Evolutionary conservation across 2,888 invertebrate genomes (phyloP), one percentile per base, ranked within the genome.

Genomic region (Zelleria hepariella): DNA sequence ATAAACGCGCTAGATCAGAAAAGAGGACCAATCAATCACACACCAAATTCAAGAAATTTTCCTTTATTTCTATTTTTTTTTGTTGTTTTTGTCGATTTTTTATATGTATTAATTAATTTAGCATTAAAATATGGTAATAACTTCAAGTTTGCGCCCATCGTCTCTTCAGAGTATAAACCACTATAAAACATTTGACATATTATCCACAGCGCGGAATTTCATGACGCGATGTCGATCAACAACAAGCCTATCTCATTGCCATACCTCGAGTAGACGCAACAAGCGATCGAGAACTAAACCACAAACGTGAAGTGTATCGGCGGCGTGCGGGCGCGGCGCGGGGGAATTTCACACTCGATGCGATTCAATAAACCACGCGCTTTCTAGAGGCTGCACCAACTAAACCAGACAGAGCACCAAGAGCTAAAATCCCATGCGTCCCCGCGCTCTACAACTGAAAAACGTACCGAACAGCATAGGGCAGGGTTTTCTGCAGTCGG

Each of bases 61-160:
- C 74, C 75, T 87, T 88, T 88, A 86, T 86, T 89, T 84, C 82
- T 80, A 81, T 87, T 86, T 85, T 86, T 85, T 86, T 85, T 85
- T 79, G 71, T 75, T 72, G 71, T 68, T 76, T 80, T 77, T 77
- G 69, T 77, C 73, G 71, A 69, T 77, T 83, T 81, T 78, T 78
- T 71, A 68, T 75, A 74, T 80, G 78, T 82, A 80, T 85, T 76
- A 69, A 78, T 86, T 84, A 86, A 84, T 89, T 90, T 90, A 89
- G 89, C 86, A 86, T 89, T 88, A 89, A 87, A 85, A 82, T 81
- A 83, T 82, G 85, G 84, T 85, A 82, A 78, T 82, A 84, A 84
- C 82, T 83, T 82, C 82, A 82, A 76, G 84, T 84, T 84, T 85
- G 84, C 76, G 78, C 85, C 80, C 80, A 73, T 75, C 80, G 79